Base-by-base conservation (phyloP, 1,140 invertebrate species). In the Lerema accius region DNA sequence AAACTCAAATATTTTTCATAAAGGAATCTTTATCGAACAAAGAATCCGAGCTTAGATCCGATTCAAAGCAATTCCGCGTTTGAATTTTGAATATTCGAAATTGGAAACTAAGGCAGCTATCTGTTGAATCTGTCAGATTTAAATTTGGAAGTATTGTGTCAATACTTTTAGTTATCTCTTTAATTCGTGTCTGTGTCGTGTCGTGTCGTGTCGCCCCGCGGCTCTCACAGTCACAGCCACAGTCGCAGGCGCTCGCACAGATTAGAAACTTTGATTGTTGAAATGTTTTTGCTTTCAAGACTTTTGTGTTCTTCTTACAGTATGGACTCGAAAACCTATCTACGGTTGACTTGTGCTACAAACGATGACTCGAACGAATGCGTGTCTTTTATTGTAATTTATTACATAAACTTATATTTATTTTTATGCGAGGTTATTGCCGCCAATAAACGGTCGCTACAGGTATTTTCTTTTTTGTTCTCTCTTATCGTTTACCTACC, bases 1-100 rank as follows among this genome's bases (percentile, higher is more conserved):
- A 43, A 58, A 58, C 32, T 42, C 42, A 58, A 58, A 58, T 58
- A 58, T 58, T 58, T 58, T 58, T 58, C 53, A 58, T 58, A 58
- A 58, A 58, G 40, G 53, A 58, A 45, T 45, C 53, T 45, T 58
- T 58, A 58, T 58, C 53, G 51, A 55, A 55, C 51, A 58, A 58
- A 58, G 40, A 58, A 58, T 58, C 40, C 40, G 26, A 35, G 53
- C 53, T 58, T 58, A 58, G 53, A 58, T 58, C 40, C 43, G 53
- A 58, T 58, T 58, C 53, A 58, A 58, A 45, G 53, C 53, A 32
- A 42, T 58, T 55, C 51, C 39, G 51, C 23, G 51, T 55, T 58
- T 58, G 53, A 58, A 58, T 58, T 55, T 58, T 58, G 53, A 58
- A 58, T 58, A 58, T 58, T 58, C 40, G 53, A 58, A 58, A 58